Evolutionary conservation across 2,113 vertebrate genomes (phyloP).

Genomic region (Passer montanus): DNA sequence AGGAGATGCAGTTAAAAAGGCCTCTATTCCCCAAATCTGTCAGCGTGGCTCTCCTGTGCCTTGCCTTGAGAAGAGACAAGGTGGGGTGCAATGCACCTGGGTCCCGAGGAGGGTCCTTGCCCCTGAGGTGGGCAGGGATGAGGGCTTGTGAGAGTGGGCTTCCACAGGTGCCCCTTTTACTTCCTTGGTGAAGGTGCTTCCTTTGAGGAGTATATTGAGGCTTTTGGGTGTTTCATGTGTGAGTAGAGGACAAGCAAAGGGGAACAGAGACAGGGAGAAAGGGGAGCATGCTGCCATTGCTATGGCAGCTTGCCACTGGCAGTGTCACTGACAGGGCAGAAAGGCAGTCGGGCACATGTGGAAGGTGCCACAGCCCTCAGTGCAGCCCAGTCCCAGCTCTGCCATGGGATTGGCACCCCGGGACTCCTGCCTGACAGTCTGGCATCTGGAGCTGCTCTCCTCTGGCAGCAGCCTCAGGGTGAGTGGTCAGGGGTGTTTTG

Average conservation of each 20-base stretch:
- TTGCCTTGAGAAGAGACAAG: fast-evolving
- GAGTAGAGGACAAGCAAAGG: not conserved
- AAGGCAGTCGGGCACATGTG: not conserved
- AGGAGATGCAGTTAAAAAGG: not conserved
- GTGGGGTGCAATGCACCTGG: fast-evolving
- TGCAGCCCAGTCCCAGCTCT: fast-evolving
- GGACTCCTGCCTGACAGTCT: not conserved
- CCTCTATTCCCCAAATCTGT: not conserved
- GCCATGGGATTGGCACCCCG: fast-evolving
- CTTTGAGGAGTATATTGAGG: not conserved
- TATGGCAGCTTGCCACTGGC: constrained; percentile 47
- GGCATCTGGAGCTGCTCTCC: fast-evolving
- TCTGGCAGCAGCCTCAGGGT: not conserved
- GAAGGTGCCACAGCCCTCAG: not conserved
- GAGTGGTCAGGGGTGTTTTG: not conserved
- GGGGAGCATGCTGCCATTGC: constrained; percentile 5
- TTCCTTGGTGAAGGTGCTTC: not conserved
- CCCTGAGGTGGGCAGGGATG: fast-evolving
- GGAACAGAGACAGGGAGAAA: not conserved
- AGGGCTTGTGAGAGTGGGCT: not conserved
- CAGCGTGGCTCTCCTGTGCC: not conserved
- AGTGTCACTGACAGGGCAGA: not conserved
- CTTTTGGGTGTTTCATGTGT: not conserved
- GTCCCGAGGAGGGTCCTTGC: not conserved
- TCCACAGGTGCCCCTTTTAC: not conserved